Conservation (phyloP, 2,113 vertebrate genomes). For the Laterallus jamaicensis region DNA sequence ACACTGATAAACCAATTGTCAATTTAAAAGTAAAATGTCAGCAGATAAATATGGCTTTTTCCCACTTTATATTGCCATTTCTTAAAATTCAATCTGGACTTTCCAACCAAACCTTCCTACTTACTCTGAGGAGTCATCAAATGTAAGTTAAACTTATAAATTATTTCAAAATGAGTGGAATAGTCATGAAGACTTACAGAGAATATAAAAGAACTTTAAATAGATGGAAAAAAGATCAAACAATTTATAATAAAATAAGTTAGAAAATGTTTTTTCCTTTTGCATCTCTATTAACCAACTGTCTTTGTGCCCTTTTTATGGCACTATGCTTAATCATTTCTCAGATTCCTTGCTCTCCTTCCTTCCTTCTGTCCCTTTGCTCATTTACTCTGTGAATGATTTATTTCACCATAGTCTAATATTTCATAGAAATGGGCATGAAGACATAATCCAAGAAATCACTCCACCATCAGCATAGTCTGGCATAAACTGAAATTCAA, state of each 20-base stretch:
- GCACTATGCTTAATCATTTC: not conserved
- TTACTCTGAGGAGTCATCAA: not conserved
- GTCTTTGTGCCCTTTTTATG: not conserved
- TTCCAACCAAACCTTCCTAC: not conserved
- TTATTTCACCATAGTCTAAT: not conserved
- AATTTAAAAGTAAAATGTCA: constrained; percentile 71
- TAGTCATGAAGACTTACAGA: not conserved
- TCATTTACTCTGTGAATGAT: not conserved
- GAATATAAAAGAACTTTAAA: not conserved
- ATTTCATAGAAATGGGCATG: not conserved
- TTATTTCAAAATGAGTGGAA: not conserved
- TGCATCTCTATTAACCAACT: not conserved
- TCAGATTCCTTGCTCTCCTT: not conserved
- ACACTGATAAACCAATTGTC: constrained; percentile 34
- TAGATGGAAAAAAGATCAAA: not conserved
- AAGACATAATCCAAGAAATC: not conserved
- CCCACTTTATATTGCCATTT: not conserved
- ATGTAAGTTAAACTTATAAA: not conserved
- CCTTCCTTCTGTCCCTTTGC: not conserved
- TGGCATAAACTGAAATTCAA: not conserved
- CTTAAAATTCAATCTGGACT: constrained; percentile 3
- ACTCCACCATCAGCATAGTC: not conserved
- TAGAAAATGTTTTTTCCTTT: not conserved
- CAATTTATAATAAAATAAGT: not conserved
- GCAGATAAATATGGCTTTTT: not conserved